These are phyloP conservation scores for Channa striata DNA, from an alignment of 2,797 vertebrate species.

Conservation along the genomic window DNA sequence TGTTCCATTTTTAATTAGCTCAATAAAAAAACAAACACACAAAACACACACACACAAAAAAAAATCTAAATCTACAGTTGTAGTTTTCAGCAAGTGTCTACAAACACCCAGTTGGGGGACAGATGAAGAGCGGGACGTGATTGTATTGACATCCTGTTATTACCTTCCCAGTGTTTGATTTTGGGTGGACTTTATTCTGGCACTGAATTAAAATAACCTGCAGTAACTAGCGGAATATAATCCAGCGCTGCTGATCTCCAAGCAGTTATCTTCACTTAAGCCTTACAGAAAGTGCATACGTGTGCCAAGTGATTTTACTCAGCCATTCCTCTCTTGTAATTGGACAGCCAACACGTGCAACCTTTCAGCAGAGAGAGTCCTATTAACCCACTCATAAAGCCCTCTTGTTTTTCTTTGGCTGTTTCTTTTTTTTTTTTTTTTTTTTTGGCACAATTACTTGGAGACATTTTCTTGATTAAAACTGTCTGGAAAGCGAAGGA, in stretches of 20 bases:
- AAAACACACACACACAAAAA: no score
- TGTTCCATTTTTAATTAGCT: conserved; percentile 69
- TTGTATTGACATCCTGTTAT: neutral
- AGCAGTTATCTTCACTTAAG: neutral
- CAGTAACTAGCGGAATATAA: neutral
- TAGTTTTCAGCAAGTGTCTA: conserved; percentile 51
- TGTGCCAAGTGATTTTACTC: conserved; percentile 45
- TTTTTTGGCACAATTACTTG: conserved; percentile 54
- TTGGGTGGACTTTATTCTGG: neutral
- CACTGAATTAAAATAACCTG: neutral
- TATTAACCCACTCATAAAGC: conserved; percentile 63
- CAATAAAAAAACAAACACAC: no score
- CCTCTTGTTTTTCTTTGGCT: conserved; percentile 38
- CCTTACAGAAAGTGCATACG: conserved; percentile 15
- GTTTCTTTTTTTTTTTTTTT: conserved; percentile 3
- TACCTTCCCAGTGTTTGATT: no score
- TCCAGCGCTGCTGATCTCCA: neutral
- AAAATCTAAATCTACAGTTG: conserved; percentile 23
- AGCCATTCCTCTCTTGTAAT: conserved; percentile 55
- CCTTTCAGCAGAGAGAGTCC: conserved; percentile 46
- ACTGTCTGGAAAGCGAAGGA: conserved; percentile 26
- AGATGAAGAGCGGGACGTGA: no score
- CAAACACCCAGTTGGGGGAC: conserved; percentile 16
- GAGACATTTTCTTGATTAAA: conserved; percentile 69
- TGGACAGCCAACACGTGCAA: conserved; percentile 51